These are phyloP conservation scores for Galbula dea DNA, from an alignment of 2,113 vertebrate species.

Conservation along the genomic window DNA sequence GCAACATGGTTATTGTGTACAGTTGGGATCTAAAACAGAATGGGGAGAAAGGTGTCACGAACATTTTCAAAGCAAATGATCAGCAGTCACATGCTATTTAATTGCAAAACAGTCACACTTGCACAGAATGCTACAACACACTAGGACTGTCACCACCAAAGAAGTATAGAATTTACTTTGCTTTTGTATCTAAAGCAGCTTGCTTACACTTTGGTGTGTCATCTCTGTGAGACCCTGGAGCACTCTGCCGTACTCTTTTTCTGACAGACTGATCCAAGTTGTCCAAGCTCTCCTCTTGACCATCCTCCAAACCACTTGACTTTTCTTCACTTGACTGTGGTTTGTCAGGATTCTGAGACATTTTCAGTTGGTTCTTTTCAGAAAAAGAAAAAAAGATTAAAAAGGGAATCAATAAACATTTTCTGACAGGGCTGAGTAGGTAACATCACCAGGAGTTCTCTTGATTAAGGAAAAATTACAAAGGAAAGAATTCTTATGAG, in stretches of 20 bases:
- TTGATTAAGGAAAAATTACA: background rate
- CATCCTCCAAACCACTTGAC: slow-evolving; percentile 59
- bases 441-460: background rate
- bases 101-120: background rate
- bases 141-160: background rate
- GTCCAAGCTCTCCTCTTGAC: slow-evolving; percentile 56
- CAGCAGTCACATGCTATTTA: background rate
- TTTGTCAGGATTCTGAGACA: slow-evolving; percentile 84
- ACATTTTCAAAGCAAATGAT: background rate
- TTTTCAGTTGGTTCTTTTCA: slow-evolving; percentile 63
- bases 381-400: background rate
- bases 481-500: background rate
- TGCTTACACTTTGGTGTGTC: slow-evolving; percentile 80
- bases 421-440: background rate
- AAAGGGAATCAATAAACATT: background rate
- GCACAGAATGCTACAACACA: background rate
- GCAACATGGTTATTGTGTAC: background rate
- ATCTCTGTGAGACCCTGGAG: slow-evolving; percentile 71
- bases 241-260: slow-evolving; percentile 69
- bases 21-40: background rate
- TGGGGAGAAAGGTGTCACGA: background rate
- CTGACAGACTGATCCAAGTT: slow-evolving; percentile 67
- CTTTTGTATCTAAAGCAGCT: background rate
- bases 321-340: slow-evolving; percentile 65
- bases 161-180: fast-evolving